These are phyloP conservation scores for Mastomys coucha DNA, from an alignment of 2,113 vertebrate genomes.

Conservation along the genomic window DNA sequence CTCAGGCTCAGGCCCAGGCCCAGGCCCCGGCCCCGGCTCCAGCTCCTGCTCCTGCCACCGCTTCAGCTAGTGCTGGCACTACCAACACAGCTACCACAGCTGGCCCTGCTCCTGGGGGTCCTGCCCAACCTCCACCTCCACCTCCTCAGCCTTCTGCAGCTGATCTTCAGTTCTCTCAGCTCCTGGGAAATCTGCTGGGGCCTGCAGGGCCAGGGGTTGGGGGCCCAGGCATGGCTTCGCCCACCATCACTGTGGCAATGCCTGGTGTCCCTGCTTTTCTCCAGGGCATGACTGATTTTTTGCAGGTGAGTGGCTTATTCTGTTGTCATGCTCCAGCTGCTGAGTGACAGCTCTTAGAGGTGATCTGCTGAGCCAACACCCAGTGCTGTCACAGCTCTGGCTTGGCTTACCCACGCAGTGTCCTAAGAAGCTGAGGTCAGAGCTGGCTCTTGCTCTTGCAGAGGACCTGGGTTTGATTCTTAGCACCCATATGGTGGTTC, in stretches of 20 bases:
- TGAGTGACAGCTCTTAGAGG: not conserved
- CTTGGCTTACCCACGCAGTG: no score
- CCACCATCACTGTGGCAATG: conserved; percentile 92
- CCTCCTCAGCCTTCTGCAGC: conserved; percentile 82
- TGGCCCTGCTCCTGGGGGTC: conserved; percentile 79
- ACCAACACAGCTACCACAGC: conserved; percentile 87
- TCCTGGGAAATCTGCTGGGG: conserved; percentile 87
- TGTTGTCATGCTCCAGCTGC: not conserved
- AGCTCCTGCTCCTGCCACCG: conserved; percentile 79
- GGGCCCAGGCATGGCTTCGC: conserved; percentile 82
- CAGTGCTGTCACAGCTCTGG: no score
- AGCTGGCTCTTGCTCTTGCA: not conserved
- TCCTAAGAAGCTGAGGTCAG: not conserved
- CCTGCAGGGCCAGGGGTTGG: conserved; percentile 80
- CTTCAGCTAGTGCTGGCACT: conserved; percentile 85
- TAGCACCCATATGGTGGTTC: not conserved
- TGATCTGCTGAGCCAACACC: no score
- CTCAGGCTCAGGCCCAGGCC: conserved; percentile 74
- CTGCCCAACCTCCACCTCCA: conserved; percentile 81
- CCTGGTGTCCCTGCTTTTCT: conserved; percentile 93
- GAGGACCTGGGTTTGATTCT: not conserved
- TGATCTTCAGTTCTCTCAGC: conserved; percentile 92
- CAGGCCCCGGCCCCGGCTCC: conserved; percentile 72
- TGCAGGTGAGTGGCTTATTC: conserved; percentile 87
- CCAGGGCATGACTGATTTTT: conserved; percentile 94